Evolutionary conservation across 1,140 invertebrate species (phyloP).

Genomic region (Heterodera schachtii): DNA sequence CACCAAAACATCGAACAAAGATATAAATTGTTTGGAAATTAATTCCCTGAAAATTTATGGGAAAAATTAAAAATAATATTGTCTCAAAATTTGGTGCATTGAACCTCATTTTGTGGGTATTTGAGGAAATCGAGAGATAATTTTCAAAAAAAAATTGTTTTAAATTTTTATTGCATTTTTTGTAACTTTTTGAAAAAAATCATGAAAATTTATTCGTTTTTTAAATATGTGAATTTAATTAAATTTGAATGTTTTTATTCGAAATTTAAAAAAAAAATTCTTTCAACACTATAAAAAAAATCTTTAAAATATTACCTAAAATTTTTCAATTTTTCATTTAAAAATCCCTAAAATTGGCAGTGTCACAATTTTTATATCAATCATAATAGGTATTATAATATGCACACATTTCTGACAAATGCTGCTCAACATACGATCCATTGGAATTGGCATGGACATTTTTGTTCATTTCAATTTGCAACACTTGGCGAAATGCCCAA

Average conservation of each 20-base stretch:
- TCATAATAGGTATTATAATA: background rate
- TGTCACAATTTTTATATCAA: too few species aligned
- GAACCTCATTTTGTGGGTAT: too few species aligned
- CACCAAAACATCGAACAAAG: background rate
- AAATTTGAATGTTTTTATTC: background rate
- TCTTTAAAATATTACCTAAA: too few species aligned
- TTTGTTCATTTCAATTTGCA: slow-evolving; percentile 11
- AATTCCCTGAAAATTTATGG: background rate
- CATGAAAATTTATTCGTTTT: too few species aligned
- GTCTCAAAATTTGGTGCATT: too few species aligned
- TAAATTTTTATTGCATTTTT: too few species aligned
- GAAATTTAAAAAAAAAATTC: background rate
- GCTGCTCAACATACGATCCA: background rate
- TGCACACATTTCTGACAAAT: background rate
- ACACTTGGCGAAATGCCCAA: background rate
- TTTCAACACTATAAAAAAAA: too few species aligned
- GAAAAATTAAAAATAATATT: background rate
- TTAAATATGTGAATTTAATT: too few species aligned
- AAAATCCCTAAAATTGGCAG: too few species aligned
- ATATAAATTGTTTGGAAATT: background rate
- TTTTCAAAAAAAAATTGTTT: too few species aligned
- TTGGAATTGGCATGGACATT: background rate
- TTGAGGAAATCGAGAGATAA: too few species aligned
- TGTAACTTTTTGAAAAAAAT: background rate
- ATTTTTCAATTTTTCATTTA: too few species aligned